phyloP scores from a whole-genome alignment of 92 coral and sea anemone species.

The Pocillopora grandis region DNA sequence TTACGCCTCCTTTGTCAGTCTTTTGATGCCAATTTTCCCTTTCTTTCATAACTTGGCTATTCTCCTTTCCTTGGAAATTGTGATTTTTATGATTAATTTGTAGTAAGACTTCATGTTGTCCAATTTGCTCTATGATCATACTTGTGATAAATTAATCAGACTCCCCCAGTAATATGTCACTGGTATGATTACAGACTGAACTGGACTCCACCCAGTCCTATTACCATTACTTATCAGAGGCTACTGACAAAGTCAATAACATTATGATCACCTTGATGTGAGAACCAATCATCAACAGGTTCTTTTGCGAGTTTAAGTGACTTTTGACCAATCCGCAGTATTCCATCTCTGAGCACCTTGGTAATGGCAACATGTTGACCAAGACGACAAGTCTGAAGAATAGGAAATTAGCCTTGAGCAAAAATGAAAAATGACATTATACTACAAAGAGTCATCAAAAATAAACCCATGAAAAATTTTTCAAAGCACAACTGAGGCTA shows the following conservation, averaged over 20 bases:
- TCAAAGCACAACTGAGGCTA: not conserved
- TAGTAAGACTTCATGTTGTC: too few relatives aligned
- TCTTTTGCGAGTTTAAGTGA: constrained; percentile 83
- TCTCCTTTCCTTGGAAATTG: too few relatives aligned
- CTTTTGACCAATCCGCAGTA: constrained; percentile 89
- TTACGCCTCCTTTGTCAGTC: too few relatives aligned
- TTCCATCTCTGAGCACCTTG: constrained; percentile 79
- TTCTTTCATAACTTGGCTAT: too few relatives aligned
- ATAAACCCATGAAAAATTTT: not conserved
- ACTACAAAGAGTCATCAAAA: not conserved
- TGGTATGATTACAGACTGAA: too few relatives aligned
- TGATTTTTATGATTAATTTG: too few relatives aligned
- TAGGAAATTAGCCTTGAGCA: not conserved
- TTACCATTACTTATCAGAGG: not conserved
- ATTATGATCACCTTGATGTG: constrained; percentile 73
- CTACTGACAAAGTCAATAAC: not conserved
- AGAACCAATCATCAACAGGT: constrained; percentile 86
- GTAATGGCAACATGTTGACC: constrained; percentile 93
- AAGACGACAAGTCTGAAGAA: constrained; percentile 85
- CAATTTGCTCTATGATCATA: too few relatives aligned
- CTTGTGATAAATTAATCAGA: too few relatives aligned
- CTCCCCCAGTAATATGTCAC: too few relatives aligned
- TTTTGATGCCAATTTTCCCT: too few relatives aligned
- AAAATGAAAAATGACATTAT: too few relatives aligned
- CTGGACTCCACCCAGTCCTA: too few relatives aligned